These are phyloP conservation scores for Eubasilissa splendida DNA, from an alignment of 2,888 invertebrate species.

Conservation along the genomic window DNA sequence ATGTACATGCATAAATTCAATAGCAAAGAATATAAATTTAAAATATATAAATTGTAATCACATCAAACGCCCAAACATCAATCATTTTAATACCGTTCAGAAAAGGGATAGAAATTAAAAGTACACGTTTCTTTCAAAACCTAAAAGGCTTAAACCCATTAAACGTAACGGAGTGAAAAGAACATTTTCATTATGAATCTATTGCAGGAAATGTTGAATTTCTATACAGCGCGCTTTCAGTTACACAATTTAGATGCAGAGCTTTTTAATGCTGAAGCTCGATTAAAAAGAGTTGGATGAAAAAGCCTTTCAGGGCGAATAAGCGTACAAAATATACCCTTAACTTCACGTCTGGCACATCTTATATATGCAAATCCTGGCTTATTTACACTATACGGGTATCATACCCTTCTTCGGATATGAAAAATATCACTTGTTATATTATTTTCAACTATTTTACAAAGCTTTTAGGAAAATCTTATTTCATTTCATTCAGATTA, in stretches of 20 bases:
- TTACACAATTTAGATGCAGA: slow-evolving; percentile 48
- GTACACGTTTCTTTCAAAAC: background rate
- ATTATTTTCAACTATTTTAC: too few species aligned
- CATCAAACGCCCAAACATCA: too few species aligned
- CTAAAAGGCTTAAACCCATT: slow-evolving; percentile 23
- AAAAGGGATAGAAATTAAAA: too few species aligned
- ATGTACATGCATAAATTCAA: too few species aligned
- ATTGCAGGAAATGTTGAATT: slow-evolving; percentile 29
- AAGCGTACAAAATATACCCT: slow-evolving; percentile 50
- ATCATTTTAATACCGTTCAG: too few species aligned
- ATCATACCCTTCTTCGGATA: slow-evolving; percentile 15
- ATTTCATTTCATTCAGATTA: too few species aligned
- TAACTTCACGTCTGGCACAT: slow-evolving; percentile 46
- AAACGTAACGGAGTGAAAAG: slow-evolving; percentile 36
- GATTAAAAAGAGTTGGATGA: slow-evolving; percentile 49
- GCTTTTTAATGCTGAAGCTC: slow-evolving; percentile 46
- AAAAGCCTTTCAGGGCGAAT: slow-evolving; percentile 47
- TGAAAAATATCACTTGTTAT: background rate
- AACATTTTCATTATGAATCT: slow-evolving; percentile 41
- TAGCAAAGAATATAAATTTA: too few species aligned
- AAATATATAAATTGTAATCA: too few species aligned
- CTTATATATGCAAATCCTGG: slow-evolving; percentile 50
- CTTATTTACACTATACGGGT: slow-evolving; percentile 48
- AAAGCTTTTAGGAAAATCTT: too few species aligned
- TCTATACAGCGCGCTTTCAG: slow-evolving; percentile 39